These are phyloP conservation scores for Semicossyphus pulcher DNA, from an alignment of 2,113 vertebrate species.

Conservation along the genomic window DNA sequence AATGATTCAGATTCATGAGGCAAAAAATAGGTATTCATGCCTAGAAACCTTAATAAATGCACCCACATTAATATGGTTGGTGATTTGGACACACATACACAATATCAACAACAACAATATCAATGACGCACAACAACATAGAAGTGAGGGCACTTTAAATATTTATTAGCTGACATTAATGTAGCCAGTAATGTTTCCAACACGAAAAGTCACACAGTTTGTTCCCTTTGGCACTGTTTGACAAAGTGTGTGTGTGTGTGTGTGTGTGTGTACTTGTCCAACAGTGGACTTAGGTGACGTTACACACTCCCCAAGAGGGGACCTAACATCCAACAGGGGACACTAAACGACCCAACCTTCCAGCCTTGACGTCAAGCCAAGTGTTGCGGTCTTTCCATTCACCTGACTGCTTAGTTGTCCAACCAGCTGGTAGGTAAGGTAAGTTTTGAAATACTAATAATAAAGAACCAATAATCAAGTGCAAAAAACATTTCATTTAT, in stretches of 20 bases:
- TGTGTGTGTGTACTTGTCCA: too few species aligned
- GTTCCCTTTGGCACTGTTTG: slow-evolving; percentile 3
- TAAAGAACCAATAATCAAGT: too few species aligned
- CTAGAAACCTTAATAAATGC: background rate
- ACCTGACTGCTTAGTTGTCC: too few species aligned
- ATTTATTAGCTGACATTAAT: slow-evolving; percentile 19
- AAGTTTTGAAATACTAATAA: too few species aligned
- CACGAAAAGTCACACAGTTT: background rate
- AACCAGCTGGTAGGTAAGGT: too few species aligned
- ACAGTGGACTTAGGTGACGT: too few species aligned
- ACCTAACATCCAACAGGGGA: too few species aligned
- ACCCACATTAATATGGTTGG: background rate
- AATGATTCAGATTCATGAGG: background rate
- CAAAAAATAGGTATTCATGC: background rate
- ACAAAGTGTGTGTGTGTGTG: slow-evolving; percentile 14
- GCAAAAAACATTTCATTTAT: too few species aligned
- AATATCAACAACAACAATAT: background rate
- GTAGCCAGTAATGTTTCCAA: background rate
- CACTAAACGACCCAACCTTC: too few species aligned
- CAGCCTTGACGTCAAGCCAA: too few species aligned
- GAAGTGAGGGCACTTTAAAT: background rate
- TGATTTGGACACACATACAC: background rate
- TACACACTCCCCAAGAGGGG: too few species aligned
- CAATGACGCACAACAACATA: background rate
- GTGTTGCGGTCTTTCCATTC: too few species aligned